Evolutionary conservation across 2,888 invertebrate species (phyloP), one percentile per base, ranked within the genome.

Genomic region (Macropis europaea): DNA sequence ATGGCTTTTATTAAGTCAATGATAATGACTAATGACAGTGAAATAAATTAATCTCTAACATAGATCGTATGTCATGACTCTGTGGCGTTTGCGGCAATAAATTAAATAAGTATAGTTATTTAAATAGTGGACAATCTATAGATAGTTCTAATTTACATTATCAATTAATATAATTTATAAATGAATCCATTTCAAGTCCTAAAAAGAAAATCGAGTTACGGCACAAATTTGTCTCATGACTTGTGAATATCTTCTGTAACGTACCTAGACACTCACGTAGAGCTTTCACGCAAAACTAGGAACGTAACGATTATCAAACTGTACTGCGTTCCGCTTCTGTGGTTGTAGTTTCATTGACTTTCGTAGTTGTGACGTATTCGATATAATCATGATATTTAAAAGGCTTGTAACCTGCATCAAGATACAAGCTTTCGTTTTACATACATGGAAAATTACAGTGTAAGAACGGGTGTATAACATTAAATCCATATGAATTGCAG

Each of bases 41-140:
- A 77, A 69, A 80, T 73, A 73, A 75, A 75, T 80, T 71, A 80
- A 53, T 56, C 45, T 59, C 53, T 56, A 56, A 56, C 42, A 38
- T 30, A 32, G 59, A 43, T 59, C 15, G 2, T 53, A 45, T 48
- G 28, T 64, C 11, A 30, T 53, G 40, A 59, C 36, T 47, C 26
- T 22, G 34, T 50, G 57, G 57, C 32, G 22, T 62, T 56, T 36
- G 48, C 15, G 47, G 32, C 67, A 71, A 73, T 71, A 73, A 73
- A 78, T 78, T 70, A 79, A 64, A 64, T 60, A 66, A 56, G 32
- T 47, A n/a, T n/a, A 52, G 19, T 61, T n/a, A 48, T 68, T 72
- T 77, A 66, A 66, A 60, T 73, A 70, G 66, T 48, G n/a, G 30
- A 11, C 53, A 67, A 48, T 42, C 48, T 70, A 56, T 48, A 30